Percentiles rank a stretch among this genome's conserved stretches.
These are phyloP conservation scores for Lacerta viridis DNA, from an alignment of 2,797 vertebrate species.

Conservation along the genomic window DNA sequence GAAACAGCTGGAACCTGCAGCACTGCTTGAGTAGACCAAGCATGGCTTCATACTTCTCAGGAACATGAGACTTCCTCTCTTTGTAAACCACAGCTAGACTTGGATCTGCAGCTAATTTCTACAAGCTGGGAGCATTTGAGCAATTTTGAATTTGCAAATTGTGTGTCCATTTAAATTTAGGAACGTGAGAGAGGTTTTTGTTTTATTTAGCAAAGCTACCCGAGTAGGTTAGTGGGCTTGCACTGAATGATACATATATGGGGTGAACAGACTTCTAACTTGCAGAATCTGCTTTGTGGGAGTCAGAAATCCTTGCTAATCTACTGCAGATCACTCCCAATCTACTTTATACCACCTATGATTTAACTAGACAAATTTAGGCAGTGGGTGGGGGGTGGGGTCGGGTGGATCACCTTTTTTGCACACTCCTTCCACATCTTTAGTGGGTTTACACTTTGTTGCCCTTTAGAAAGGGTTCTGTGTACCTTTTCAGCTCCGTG, in stretches of 20 bases:
- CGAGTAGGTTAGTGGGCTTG: not conserved
- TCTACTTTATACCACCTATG: too few relatives aligned
- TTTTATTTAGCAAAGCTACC: not conserved
- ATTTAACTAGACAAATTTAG: too few relatives aligned
- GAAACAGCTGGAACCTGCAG: not conserved
- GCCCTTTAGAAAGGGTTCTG: not conserved
- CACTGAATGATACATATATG: too few relatives aligned
- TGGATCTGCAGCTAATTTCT: conserved; percentile 19
- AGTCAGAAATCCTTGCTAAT: too few relatives aligned
- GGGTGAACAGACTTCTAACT: too few relatives aligned
- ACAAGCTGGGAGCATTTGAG: not conserved
- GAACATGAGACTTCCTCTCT: not conserved
- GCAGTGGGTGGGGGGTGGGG: too few relatives aligned
- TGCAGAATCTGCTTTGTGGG: too few relatives aligned
- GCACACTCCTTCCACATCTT: not conserved
- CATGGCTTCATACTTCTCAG: not conserved
- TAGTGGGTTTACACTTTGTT: not conserved
- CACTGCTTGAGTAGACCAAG: not conserved
- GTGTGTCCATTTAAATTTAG: too few relatives aligned
- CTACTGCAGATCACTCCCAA: not conserved
- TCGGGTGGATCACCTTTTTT: not conserved
- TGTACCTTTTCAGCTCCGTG: not conserved
- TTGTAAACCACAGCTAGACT: rapidly evolving
- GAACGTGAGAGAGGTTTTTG: not conserved
- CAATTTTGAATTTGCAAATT: not conserved